Conservation (phyloP, 2,888 invertebrate species). For the Melanargia galathea region DNA sequence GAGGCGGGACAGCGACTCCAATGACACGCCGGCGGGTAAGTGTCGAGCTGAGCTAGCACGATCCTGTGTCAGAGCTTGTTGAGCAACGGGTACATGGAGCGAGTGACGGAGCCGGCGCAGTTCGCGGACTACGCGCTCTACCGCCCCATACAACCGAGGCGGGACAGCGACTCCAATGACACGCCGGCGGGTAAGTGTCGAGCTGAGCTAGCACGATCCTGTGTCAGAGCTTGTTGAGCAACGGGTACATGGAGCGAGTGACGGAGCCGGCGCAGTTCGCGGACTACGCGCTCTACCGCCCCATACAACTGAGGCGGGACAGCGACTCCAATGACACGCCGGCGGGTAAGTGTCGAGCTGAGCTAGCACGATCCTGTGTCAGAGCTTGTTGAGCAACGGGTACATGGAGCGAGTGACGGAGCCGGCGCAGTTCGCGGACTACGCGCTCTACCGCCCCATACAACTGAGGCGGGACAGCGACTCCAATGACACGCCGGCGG, state of each 20-base stretch:
- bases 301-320: constrained; percentile 59
- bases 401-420: constrained; percentile 87
- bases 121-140: constrained; percentile 85
- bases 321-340: constrained; percentile 12
- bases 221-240: constrained; percentile 49
- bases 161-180: constrained; percentile 35
- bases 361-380: constrained; percentile 89
- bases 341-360: constrained; percentile 34
- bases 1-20: constrained; percentile 39
- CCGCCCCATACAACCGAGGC: constrained; percentile 56
- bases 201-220: constrained; percentile 77
- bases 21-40: constrained; percentile 19
- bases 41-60: constrained; percentile 78
- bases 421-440: constrained; percentile 82
- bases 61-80: constrained; percentile 50
- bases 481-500: constrained; percentile 9
- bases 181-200: constrained; percentile 29
- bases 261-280: constrained; percentile 60
- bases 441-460: constrained; percentile 81
- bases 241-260: constrained; percentile 86
- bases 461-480: constrained; percentile 41
- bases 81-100: constrained; percentile 85
- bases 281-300: constrained; percentile 80
- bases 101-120: constrained; percentile 82
- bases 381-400: constrained; percentile 88